Evolutionary conservation across 2,113 vertebrate genomes (phyloP).

Genomic region (Paramormyrops kingsleyae): DNA sequence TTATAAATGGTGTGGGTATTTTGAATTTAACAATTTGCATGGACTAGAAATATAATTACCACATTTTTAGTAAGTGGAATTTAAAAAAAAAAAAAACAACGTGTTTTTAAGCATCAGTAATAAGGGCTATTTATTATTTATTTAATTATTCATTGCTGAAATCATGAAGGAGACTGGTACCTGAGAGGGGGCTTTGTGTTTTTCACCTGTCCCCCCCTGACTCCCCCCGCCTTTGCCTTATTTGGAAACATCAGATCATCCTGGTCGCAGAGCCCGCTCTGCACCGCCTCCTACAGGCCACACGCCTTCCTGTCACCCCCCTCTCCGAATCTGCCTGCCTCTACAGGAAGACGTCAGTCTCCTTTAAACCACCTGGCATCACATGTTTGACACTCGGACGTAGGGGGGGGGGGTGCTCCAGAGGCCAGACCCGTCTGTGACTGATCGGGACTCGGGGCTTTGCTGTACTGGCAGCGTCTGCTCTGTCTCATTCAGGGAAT

Average conservation of each 20-base stretch:
- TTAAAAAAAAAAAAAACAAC: not conserved
- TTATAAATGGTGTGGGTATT: not conserved
- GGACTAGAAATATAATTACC: not conserved
- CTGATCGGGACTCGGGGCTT: slow-evolving; percentile 40
- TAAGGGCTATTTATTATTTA: not conserved
- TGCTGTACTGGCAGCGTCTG: slow-evolving; percentile 48
- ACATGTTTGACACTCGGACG: slow-evolving; percentile 31
- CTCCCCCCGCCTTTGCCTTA: slow-evolving; percentile 50
- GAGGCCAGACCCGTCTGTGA: slow-evolving; percentile 5
- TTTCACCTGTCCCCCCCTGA: slow-evolving; percentile 50
- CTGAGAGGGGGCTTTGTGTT: not conserved
- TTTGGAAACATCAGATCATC: slow-evolving; percentile 41
- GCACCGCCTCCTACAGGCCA: not conserved
- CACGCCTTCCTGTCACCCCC: slow-evolving; percentile 9
- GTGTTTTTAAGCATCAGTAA: not conserved
- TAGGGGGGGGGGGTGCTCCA: not conserved
- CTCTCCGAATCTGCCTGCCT: slow-evolving; percentile 31
- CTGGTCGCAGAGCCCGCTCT: not conserved
- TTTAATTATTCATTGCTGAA: not conserved
- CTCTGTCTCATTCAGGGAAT: slow-evolving; percentile 44
- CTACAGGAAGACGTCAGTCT: slow-evolving; percentile 28
- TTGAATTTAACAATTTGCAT: not conserved
- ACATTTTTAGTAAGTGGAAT: slow-evolving; percentile 11
- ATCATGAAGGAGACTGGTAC: not conserved
- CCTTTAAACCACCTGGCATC: slow-evolving; percentile 26